phyloP scores from a whole-genome alignment of 2,888 invertebrate species.

The Epicampocera succincta region DNA sequence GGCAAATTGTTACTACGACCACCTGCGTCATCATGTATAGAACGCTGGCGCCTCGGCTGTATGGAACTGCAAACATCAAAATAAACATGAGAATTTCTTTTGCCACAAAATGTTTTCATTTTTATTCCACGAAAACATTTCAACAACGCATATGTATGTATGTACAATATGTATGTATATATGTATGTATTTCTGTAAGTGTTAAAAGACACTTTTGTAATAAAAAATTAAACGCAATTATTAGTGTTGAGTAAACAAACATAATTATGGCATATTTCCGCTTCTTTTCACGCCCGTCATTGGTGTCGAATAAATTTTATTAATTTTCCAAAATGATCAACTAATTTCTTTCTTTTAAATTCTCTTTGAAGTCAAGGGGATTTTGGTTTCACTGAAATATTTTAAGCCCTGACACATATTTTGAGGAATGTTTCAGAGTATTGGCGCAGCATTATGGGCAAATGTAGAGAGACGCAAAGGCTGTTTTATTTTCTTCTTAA shows the following conservation, averaged over 20 bases:
- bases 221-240: conserved; percentile 21
- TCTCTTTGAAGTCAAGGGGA: not conserved
- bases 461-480: too few relatives aligned
- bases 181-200: too few relatives aligned
- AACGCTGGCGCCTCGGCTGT: conserved; percentile 74
- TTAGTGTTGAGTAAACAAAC: conserved; percentile 39
- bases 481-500: not conserved
- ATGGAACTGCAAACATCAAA: conserved; percentile 68
- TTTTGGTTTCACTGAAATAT: not conserved
- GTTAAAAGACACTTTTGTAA: conserved; percentile 47
- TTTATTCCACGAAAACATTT: conserved; percentile 7
- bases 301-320: conserved; percentile 26
- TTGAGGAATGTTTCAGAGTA: not conserved
- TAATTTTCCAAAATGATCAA: conserved; percentile 7
- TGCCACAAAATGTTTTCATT: not conserved
- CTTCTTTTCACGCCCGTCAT: conserved; percentile 16
- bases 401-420: conserved; percentile 17
- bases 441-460: not conserved
- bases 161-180: too few relatives aligned
- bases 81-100: conserved; percentile 32
- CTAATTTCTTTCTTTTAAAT: conserved; percentile 12
- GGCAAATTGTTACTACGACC: conserved; percentile 72
- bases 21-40: conserved; percentile 71
- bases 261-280: conserved; percentile 40
- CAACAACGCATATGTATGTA: conserved; percentile 21